These are phyloP conservation scores for Lathamus discolor DNA, from an alignment of 2,113 vertebrate species.

Conservation along the genomic window DNA sequence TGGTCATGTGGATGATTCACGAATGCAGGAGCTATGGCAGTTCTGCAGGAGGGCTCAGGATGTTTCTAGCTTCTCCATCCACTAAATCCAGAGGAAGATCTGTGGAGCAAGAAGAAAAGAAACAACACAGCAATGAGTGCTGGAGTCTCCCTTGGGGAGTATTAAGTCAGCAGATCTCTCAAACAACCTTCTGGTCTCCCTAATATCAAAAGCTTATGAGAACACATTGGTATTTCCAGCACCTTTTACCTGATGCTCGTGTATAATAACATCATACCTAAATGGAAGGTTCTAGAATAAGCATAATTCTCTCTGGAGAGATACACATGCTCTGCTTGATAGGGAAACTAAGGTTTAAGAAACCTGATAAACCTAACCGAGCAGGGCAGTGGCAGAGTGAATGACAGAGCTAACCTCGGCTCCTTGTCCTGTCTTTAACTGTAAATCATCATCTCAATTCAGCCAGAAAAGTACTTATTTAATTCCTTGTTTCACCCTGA, in stretches of 20 bases:
- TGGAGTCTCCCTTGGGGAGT: background rate
- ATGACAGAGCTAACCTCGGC: background rate
- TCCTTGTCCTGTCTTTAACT: background rate
- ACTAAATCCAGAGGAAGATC: constrained; percentile 77
- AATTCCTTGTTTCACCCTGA: background rate
- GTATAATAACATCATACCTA: too few species aligned
- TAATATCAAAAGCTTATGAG: background rate
- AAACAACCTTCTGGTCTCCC: background rate
- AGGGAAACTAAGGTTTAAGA: background rate
- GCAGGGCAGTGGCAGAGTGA: background rate
- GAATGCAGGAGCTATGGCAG: background rate
- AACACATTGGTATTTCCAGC: background rate
- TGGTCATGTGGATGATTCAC: background rate
- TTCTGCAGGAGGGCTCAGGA: background rate
- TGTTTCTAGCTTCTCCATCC: constrained; percentile 77
- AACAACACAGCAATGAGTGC: background rate
- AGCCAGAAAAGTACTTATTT: background rate
- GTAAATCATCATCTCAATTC: background rate
- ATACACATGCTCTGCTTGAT: background rate
- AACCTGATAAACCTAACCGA: background rate
- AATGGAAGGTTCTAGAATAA: background rate
- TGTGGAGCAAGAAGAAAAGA: constrained; percentile 39
- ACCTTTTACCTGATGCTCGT: background rate
- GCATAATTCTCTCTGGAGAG: background rate
- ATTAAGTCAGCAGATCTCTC: constrained; percentile 20